Evolutionary conservation across 2,888 invertebrate genomes (phyloP), one percentile per base, ranked within the genome.

Genomic region (Creontiades dilutus): DNA sequence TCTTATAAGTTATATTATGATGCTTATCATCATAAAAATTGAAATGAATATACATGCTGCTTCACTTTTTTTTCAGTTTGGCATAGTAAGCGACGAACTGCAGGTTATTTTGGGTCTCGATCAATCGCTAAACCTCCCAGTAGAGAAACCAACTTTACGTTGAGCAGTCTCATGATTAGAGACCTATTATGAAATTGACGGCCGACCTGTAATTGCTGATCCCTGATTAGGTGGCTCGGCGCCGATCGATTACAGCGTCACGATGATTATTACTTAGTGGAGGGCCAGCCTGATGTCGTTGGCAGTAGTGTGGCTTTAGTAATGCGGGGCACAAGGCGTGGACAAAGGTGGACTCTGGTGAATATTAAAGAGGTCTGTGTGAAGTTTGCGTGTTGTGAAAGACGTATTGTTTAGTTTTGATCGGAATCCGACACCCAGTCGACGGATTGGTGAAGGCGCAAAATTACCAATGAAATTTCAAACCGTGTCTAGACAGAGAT

Each of bases 381-480:
- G 16, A n/a, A 47, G 23, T 82, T 82, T 52, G 47, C 82, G 52
- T 82, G 82, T 82, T 52, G 46, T 52, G 82, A 82, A 82, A 81
- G 47, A 81, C 47, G 9, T 46, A 81, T 81, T 47, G 80, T 47
- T 37, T 37, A n/a, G n/a, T n/a, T n/a, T 37, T 2, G 37, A 37
- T 37, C 37, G 37, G 37, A 37, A 37, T 37, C 37, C 37, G 37
- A 7, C 7, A 4, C 7, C 37, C 37, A 37, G 37, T 37, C 37
- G 2, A 37, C 7, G 37, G 37, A 37, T 37, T 37, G 37, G 37
- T 37, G 7, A 37, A 37, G 3, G 37, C 37, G 7, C 37, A 37
- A 4, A 4, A 37, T 2, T 37, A 2, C n/a, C n/a, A n/a, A n/a
- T 37, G 37, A 37, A 37, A 37, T 7, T 37, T 37, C 37, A 37